Evolutionary conservation across 2,888 invertebrate species (phyloP).

Genomic region (Papilio gigon): DNA sequence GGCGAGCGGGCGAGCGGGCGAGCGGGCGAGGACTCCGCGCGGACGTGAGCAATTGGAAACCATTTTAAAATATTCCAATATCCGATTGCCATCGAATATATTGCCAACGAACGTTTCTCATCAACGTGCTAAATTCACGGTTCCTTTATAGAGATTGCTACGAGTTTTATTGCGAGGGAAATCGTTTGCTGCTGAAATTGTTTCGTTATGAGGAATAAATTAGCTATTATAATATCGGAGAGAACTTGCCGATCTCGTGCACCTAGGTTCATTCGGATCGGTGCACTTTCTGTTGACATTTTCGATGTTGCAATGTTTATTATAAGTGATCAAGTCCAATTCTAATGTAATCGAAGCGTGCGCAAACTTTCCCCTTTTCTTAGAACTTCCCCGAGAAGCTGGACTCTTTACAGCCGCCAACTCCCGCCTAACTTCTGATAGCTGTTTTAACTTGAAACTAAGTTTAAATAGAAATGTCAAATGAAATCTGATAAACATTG

Average conservation of each 20-base stretch:
- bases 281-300: too few species aligned
- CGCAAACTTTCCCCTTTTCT: background rate
- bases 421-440: conserved; percentile 5
- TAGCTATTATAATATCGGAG: too few species aligned
- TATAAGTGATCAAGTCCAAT: background rate
- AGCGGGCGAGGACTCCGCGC: conserved; percentile 8
- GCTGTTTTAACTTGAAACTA: conserved; percentile 11
- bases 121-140: conserved; percentile 29
- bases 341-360: background rate
- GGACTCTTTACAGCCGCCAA: conserved; percentile 7
- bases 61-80: conserved; percentile 53
- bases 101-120: conserved; percentile 34
- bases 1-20: conserved; percentile 4
- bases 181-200: background rate
- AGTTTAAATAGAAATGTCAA: conserved; percentile 35
- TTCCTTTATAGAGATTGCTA: conserved; percentile 19
- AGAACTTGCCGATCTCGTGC: too few species aligned
- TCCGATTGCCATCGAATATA: conserved; percentile 42
- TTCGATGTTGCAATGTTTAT: background rate
- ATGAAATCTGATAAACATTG: conserved; percentile 28
- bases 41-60: conserved; percentile 50
- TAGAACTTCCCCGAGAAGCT: background rate
- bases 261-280: too few species aligned
- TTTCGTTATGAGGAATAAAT: too few species aligned
- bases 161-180: conserved; percentile 28